These are phyloP conservation scores for Oscheius sp. DNA, from an alignment of 2,888 invertebrate species.

Conservation along the genomic window DNA sequence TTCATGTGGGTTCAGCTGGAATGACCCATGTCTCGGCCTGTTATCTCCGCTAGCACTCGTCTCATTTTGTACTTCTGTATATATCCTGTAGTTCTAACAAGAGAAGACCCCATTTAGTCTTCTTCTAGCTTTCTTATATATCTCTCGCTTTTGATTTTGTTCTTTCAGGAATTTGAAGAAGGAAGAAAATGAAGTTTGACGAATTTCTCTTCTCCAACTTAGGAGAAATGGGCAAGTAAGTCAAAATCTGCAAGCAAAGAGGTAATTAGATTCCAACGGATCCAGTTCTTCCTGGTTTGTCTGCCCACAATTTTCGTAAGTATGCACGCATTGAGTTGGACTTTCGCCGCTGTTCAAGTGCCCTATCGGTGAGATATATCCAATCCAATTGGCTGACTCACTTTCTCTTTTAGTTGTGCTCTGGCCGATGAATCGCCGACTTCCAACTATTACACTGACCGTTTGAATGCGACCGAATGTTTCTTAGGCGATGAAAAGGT, in stretches of 20 bases:
- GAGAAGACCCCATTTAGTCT: background rate
- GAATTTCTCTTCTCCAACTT: conserved; percentile 66
- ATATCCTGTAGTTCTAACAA: background rate
- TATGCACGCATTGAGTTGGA: conserved; percentile 70
- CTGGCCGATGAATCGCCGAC: conserved; percentile 42
- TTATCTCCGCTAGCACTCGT: too few species aligned
- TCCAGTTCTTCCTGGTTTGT: conserved; percentile 68
- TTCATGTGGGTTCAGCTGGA: too few species aligned
- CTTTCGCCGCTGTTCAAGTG: conserved; percentile 66
- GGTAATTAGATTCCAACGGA: conserved; percentile 44
- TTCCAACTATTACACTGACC: conserved; percentile 40
- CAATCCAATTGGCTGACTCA: too few species aligned
- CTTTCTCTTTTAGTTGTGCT: conserved; percentile 50
- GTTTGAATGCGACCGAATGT: conserved; percentile 43
- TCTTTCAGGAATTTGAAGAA: background rate
- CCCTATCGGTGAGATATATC: conserved; percentile 50
- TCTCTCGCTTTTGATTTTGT: background rate
- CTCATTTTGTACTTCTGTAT: too few species aligned
- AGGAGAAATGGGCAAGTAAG: too few species aligned
- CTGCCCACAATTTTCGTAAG: conserved; percentile 68
- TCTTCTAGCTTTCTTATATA: background rate
- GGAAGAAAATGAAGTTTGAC: conserved; percentile 68
- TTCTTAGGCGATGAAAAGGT: conserved; percentile 35
- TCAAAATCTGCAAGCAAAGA: too few species aligned
- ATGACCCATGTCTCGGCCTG: too few species aligned